Conservation (phyloP, 2,888 invertebrate genomes). For the Leucophenga maculata region DNA sequence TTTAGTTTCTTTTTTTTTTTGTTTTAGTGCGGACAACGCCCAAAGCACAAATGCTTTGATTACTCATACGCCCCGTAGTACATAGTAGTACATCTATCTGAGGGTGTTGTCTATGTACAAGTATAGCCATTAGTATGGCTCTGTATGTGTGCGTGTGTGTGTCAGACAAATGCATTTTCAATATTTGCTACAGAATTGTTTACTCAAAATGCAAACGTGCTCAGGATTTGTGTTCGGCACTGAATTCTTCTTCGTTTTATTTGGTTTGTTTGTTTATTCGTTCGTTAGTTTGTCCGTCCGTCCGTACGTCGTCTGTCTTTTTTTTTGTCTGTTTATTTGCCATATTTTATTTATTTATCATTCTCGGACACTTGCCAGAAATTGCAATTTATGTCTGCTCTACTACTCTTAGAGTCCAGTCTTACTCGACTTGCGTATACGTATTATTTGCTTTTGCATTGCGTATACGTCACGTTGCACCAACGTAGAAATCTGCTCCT, state of each 20-base stretch:
- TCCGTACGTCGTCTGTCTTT: background rate
- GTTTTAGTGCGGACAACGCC: slow-evolving; percentile 1
- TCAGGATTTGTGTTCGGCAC: slow-evolving; percentile 9
- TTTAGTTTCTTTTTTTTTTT: background rate
- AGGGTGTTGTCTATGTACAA: too few species aligned
- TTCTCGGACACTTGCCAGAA: slow-evolving; percentile 19
- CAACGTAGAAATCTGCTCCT: background rate
- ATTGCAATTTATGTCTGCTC: slow-evolving; percentile 14
- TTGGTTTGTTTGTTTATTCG: background rate
- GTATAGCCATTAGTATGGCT: too few species aligned
- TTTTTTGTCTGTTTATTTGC: slow-evolving; percentile 10
- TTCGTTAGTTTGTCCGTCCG: background rate
- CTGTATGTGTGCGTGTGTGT: background rate
- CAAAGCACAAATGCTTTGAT: background rate
- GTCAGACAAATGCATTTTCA: slow-evolving; percentile 19
- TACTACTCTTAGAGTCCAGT: background rate
- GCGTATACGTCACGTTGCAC: slow-evolving; percentile 3
- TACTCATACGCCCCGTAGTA: slow-evolving; percentile 2
- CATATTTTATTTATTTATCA: slow-evolving; percentile 20
- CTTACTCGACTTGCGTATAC: background rate
- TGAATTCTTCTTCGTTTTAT: background rate
- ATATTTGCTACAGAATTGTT: slow-evolving; percentile 16
- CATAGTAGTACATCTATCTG: background rate
- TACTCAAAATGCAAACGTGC: slow-evolving; percentile 21
- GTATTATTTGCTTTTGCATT: background rate